A percentile compares a stretch with the other conserved stretches of the same genome.
phyloP scores from a whole-genome alignment of 2,113 vertebrate genomes.

The Etheostoma spectabile region DNA sequence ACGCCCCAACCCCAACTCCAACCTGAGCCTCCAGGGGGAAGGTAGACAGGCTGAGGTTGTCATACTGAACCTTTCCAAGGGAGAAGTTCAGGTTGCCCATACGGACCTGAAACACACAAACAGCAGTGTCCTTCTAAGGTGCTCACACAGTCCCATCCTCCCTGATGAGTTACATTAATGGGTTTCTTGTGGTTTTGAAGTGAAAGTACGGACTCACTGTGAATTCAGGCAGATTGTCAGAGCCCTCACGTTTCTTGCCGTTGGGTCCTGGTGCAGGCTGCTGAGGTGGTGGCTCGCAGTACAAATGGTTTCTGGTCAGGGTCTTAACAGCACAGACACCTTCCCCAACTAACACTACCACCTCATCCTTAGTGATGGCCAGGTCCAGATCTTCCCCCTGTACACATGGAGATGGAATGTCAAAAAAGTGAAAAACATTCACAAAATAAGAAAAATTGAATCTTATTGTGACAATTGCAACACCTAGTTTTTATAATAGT shows the following conservation, averaged over 20 bases:
- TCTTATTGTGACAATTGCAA: background rate
- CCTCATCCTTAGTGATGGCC: conserved; percentile 96
- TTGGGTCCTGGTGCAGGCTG: conserved; percentile 87
- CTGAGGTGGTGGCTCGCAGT: conserved; percentile 93
- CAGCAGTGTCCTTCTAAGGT: background rate
- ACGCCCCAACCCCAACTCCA: conserved; percentile 92
- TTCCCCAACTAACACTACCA: conserved; percentile 94
- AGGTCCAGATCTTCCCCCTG: conserved; percentile 97
- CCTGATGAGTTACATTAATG: background rate
- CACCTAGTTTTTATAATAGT: background rate
- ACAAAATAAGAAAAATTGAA: no score
- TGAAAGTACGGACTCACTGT: conserved; percentile 84
- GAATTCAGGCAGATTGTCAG: conserved; percentile 91
- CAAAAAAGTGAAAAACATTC: background rate
- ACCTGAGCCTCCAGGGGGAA: conserved; percentile 96
- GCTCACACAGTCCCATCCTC: background rate
- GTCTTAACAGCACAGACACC: conserved; percentile 95
- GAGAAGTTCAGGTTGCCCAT: conserved; percentile 96
- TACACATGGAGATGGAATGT: background rate
- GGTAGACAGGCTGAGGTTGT: conserved; percentile 90
- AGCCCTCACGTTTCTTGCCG: conserved; percentile 86
- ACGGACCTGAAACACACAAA: conserved; percentile 86
- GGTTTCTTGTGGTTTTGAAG: background rate
- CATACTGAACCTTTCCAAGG: conserved; percentile 94
- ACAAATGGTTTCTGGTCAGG: conserved; percentile 93